These are phyloP conservation scores for Seriola quinqueradiata DNA, from an alignment of 2,113 vertebrate genomes.

Conservation along the genomic window DNA sequence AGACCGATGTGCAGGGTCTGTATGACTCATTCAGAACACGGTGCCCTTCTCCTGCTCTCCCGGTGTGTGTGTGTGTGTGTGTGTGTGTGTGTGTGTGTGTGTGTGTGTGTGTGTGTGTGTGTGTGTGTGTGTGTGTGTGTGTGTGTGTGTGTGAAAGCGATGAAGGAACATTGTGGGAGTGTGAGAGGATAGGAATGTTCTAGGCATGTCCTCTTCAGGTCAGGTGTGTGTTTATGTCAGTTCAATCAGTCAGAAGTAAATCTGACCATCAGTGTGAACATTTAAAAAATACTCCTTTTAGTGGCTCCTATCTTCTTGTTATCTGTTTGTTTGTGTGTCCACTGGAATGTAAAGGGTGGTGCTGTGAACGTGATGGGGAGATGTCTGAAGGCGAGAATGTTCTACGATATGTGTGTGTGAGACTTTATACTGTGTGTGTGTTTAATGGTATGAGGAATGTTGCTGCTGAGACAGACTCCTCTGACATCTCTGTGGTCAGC, in stretches of 20 bases:
- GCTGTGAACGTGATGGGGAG: slow-evolving; percentile 42
- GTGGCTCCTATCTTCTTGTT: slow-evolving; percentile 24
- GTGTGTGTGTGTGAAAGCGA: slow-evolving; percentile 25
- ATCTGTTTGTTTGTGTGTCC: slow-evolving; percentile 60
- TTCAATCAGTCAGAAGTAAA: slow-evolving; percentile 22
- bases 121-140: background rate
- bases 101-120: slow-evolving; percentile 12
- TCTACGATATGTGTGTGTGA: slow-evolving; percentile 31
- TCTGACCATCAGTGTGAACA: background rate
- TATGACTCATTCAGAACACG: slow-evolving; percentile 75
- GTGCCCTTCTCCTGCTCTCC: slow-evolving; percentile 61
- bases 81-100: slow-evolving; percentile 27
- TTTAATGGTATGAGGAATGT: slow-evolving; percentile 68
- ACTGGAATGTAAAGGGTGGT: slow-evolving; percentile 68
- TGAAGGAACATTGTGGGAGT: slow-evolving; percentile 20
- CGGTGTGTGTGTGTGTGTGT: background rate
- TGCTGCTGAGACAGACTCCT: slow-evolving; percentile 65
- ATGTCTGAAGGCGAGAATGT: slow-evolving; percentile 51
- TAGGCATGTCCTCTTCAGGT: slow-evolving; percentile 5
- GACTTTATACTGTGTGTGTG: slow-evolving; percentile 36
- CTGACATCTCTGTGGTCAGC: slow-evolving; percentile 63
- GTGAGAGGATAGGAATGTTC: slow-evolving; percentile 50
- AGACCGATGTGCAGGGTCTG: slow-evolving; percentile 44
- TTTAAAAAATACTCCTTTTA: slow-evolving; percentile 25
- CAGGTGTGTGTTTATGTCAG: slow-evolving; percentile 7